Base-by-base conservation (phyloP, 2,888 invertebrate species). In the Dryadula phaetusa region DNA sequence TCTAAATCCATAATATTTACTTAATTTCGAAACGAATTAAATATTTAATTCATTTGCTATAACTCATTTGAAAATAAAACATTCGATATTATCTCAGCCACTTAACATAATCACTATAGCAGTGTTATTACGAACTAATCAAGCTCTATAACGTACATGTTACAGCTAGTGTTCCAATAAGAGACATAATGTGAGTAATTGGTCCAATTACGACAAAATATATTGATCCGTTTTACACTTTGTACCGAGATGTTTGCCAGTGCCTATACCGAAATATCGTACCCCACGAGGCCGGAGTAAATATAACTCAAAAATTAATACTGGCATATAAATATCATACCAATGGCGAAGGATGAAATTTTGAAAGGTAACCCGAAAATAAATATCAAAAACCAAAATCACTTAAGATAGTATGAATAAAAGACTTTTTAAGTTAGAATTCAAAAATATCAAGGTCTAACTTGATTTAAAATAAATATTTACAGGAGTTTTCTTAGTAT, bases 171-270 rank as follows among this genome's bases (percentile, higher is more conserved):
- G 52, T 52, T 52, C 52, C 28, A 28, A 62, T 66, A 64, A 58
- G 47, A 52, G 40, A 69, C 46, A 68, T 70, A 67, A 64, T 62
- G 70, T 42, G 62, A 46, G 42, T 63, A 65, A 70, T 65, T 63
- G 64, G 53, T 62, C 64, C 69, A 61, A 67, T 61, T 70, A 70
- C 22, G 61, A 68, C 42, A 32, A 66, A 58, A 65, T 44, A 28
- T 60, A 44, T 44, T 32, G 32, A 18, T 18, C 18, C 18, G 25
- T 32, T 60, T 8, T 20, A 46, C 18, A 32, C 32, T 60, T 49
- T 63, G 42, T 49, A 68, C 40, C 42, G 52, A 62, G 62, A 69
- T 66, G 64, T 20, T 40, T 49, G 47, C 42, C 14, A 64, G 61
- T 66, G 52, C 44, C 70, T 66, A 72, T 74, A 16, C 28, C 5